phyloP scores from a whole-genome alignment of 2,113 vertebrate species.

The Prionailurus bengalensis region DNA sequence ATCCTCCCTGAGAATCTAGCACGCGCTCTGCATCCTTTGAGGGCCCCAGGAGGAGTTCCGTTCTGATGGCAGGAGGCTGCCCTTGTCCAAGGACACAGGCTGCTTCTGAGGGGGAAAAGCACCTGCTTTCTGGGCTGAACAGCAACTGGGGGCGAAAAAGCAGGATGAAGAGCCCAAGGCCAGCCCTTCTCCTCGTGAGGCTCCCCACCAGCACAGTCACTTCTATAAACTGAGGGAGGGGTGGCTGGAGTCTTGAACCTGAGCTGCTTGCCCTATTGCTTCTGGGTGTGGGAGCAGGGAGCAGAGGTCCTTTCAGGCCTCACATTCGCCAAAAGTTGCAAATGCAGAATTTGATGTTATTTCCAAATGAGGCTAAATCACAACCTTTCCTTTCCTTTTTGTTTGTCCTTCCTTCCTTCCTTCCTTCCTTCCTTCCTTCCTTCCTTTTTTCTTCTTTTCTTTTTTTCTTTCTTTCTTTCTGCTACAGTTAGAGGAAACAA shows the following conservation, averaged over 20 bases:
- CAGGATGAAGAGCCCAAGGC: not conserved
- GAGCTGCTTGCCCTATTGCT: not conserved
- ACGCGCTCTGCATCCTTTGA: not conserved
- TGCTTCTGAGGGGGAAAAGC: slow-evolving; percentile 5
- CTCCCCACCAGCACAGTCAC: no score
- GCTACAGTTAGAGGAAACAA: not conserved
- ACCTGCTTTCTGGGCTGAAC: not conserved
- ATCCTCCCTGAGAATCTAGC: not conserved
- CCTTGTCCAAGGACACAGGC: slow-evolving; percentile 77
- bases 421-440: not conserved
- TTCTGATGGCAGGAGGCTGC: slow-evolving; percentile 33
- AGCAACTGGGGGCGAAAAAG: not conserved
- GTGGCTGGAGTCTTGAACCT: not conserved
- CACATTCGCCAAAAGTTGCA: not conserved
- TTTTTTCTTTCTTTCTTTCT: not conserved
- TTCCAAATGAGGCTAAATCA: slow-evolving; percentile 26
- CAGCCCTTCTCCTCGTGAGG: not conserved
- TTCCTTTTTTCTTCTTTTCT: not conserved
- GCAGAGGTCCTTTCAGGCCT: not conserved
- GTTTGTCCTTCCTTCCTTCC: not conserved
- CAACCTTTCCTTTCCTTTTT: not conserved
- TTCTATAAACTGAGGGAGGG: not conserved
- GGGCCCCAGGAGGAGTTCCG: not conserved
- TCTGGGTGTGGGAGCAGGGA: not conserved
- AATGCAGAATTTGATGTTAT: not conserved